Evolutionary conservation across 1,140 invertebrate species (phyloP).

Genomic region (Anastrepha obliqua): DNA sequence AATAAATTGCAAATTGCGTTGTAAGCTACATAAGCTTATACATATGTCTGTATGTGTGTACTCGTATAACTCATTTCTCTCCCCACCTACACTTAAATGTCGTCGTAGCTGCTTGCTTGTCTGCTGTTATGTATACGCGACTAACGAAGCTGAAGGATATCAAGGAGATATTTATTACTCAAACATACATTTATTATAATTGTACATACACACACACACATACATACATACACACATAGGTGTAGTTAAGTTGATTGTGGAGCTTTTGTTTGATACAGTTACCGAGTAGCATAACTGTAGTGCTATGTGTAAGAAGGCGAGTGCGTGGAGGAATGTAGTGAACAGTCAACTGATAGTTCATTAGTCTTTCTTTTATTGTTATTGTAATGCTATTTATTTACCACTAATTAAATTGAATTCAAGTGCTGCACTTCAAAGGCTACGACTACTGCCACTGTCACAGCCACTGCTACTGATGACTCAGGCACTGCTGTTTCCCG

Average conservation of each 20-base stretch:
- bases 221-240: background rate
- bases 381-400: constrained; percentile 48
- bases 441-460: background rate
- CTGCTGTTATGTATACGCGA: background rate
- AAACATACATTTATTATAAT: background rate
- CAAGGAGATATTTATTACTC: background rate
- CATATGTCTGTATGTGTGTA: background rate
- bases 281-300: too few relatives aligned
- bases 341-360: constrained; percentile 8
- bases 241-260: background rate
- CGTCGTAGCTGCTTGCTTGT: background rate
- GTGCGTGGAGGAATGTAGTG: too few relatives aligned
- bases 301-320: too few relatives aligned
- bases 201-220: background rate
- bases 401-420: constrained; percentile 55
- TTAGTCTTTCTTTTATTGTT: constrained; percentile 23
- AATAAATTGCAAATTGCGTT: constrained; percentile 44
- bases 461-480: background rate
- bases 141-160: constrained; percentile 19
- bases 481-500: background rate
- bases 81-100: background rate
- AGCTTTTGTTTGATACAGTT: background rate
- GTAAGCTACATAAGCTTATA: background rate
- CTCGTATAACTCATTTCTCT: background rate
- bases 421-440: constrained; percentile 49